A percentile compares a stretch with the other conserved stretches of the same genome.
Conservation (phyloP, 2,797 vertebrate genomes). For the Carcharodon carcharias region DNA sequence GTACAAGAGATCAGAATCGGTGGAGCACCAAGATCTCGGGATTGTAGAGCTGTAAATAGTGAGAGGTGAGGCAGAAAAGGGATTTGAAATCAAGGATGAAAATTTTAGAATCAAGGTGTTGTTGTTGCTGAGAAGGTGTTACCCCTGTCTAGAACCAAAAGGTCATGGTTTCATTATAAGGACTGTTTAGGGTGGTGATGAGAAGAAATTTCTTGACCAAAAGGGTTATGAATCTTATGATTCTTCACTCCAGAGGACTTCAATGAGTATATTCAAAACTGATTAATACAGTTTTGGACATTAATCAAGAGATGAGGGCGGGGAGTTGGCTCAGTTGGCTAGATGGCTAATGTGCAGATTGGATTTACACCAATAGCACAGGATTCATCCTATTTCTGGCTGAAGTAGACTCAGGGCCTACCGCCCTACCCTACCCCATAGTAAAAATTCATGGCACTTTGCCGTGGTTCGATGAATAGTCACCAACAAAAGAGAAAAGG, state of each 20-base stretch:
- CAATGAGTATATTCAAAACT: neutral
- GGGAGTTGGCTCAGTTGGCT: too few species aligned
- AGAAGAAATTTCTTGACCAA: neutral
- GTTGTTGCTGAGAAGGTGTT: neutral
- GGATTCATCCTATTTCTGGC: too few species aligned
- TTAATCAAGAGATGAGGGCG: neutral
- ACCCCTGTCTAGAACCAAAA: neutral
- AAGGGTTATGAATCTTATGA: neutral
- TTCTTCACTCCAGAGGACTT: neutral
- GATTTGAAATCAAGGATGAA: neutral
- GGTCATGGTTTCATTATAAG: neutral
- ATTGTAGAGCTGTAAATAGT: neutral
- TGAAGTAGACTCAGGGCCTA: too few species aligned
- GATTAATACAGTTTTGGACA: neutral
- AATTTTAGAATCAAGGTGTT: neutral
- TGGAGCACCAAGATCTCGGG: neutral
- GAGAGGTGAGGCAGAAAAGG: neutral
- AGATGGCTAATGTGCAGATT: too few species aligned
- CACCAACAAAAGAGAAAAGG: too few species aligned
- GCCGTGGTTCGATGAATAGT: too few species aligned
- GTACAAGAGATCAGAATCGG: neutral
- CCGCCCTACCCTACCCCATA: too few species aligned
- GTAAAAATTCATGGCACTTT: too few species aligned
- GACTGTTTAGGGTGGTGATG: neutral
- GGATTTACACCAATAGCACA: too few species aligned